Conservation (phyloP, 2,797 vertebrate species). For the Trachurus trachurus region DNA sequence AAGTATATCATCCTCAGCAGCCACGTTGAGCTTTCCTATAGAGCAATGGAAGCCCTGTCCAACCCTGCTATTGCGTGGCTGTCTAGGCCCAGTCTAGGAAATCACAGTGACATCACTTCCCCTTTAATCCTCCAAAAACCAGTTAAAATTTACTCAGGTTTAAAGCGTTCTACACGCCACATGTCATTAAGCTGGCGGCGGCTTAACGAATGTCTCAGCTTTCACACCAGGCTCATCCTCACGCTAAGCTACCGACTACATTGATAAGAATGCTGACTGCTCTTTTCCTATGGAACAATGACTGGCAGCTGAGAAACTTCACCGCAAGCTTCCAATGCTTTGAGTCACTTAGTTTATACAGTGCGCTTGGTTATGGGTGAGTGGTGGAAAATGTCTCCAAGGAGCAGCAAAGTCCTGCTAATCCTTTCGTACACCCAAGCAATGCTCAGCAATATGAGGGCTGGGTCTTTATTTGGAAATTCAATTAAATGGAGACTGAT, state of each 20-base stretch:
- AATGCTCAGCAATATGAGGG: conserved; percentile 47
- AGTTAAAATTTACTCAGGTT: conserved; percentile 63
- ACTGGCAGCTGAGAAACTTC: conserved; percentile 60
- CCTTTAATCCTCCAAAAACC: conserved; percentile 56
- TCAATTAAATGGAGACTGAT: conserved; percentile 66
- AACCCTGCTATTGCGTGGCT: conserved; percentile 35
- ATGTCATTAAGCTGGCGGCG: conserved; percentile 61
- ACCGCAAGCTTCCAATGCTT: conserved; percentile 45
- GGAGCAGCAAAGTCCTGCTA: conserved; percentile 55
- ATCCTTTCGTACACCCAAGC: conserved; percentile 58
- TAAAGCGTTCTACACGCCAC: conserved; percentile 62
- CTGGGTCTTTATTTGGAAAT: conserved; percentile 63
- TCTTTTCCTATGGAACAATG: conserved; percentile 64
- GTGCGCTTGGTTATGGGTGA: conserved; percentile 53
- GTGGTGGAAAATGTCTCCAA: conserved; percentile 63
- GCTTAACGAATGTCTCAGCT: conserved; percentile 64
- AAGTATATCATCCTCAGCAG: conserved; percentile 39
- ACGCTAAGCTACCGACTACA: conserved; percentile 42
- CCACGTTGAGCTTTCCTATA: conserved; percentile 42
- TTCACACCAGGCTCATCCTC: conserved; percentile 64
- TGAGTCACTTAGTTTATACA: conserved; percentile 62
- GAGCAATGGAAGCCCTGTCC: conserved; percentile 35
- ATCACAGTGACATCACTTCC: conserved; percentile 73
- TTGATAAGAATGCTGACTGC: conserved; percentile 64
- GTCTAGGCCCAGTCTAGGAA: conserved; percentile 52